Percentiles rank a stretch among this genome's conserved stretches.
phyloP scores from a whole-genome alignment of 2,113 vertebrate genomes.

The Microcebus ravelobensis region DNA sequence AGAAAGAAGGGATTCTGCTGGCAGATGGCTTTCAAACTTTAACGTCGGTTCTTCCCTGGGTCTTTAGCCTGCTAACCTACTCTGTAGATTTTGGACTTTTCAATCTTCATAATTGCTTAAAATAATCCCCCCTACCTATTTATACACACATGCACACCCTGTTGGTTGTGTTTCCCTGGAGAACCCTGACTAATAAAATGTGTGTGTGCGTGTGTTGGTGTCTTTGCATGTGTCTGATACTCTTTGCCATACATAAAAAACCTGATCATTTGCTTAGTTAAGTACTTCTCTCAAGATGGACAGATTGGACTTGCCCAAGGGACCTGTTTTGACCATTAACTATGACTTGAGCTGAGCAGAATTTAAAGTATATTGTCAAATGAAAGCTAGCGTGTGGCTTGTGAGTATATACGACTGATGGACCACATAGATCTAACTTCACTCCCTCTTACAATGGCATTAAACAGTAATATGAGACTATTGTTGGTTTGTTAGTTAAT shows the following conservation, averaged over 20 bases:
- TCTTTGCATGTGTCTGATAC: not conserved
- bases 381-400: not conserved
- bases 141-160: not conserved
- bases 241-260: not conserved
- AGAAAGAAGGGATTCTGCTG: not conserved
- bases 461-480: not conserved
- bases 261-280: not conserved
- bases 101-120: not conserved
- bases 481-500: not conserved
- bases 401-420: not conserved
- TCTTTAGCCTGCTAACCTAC: not conserved
- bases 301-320: fast-evolving
- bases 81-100: no score
- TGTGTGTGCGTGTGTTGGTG: not conserved
- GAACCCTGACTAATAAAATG: not conserved
- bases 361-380: not conserved
- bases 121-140: not conserved
- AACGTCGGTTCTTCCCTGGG: fast-evolving
- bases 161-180: not conserved
- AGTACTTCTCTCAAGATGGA: not conserved
- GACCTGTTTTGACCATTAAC: not conserved
- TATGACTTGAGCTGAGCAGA: not conserved
- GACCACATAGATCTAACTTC: not conserved
- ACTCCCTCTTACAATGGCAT: not conserved
- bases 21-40: fast-evolving